Evolutionary conservation across 1,140 invertebrate species (phyloP).

Genomic region (Argopecten irradians): DNA sequence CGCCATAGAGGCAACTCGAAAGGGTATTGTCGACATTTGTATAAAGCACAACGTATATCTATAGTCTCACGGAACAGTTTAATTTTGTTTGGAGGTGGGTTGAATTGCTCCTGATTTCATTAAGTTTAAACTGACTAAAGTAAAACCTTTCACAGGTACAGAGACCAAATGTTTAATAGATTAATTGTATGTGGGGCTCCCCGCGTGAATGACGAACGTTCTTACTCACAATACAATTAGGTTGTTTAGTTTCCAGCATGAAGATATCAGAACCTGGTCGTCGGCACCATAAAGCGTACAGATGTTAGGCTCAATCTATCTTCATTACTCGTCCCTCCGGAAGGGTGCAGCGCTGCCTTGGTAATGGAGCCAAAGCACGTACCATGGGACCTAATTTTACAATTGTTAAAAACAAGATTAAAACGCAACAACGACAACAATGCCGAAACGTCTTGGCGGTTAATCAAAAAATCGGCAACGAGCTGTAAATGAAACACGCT

Average conservation of each 20-base stretch:
- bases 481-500: conserved; percentile 8
- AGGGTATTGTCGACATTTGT: background rate
- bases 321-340: conserved; percentile 13
- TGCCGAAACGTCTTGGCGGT: background rate
- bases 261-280: background rate
- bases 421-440: background rate
- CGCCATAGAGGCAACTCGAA: background rate
- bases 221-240: conserved; percentile 12
- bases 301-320: background rate
- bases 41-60: background rate
- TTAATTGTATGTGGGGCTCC: background rate
- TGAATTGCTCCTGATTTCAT: background rate
- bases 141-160: background rate
- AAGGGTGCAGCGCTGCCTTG: background rate
- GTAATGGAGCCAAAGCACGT: conserved; percentile 13
- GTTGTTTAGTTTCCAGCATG: background rate
- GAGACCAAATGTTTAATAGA: background rate
- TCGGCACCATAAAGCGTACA: background rate
- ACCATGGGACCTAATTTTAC: background rate
- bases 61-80: background rate
- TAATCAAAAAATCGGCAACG: background rate
- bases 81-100: background rate
- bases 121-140: background rate
- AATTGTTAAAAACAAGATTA: conserved; percentile 18
- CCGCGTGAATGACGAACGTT: background rate